Base-by-base conservation (phyloP, 2,888 invertebrate genomes). In the Papilio gigon region DNA sequence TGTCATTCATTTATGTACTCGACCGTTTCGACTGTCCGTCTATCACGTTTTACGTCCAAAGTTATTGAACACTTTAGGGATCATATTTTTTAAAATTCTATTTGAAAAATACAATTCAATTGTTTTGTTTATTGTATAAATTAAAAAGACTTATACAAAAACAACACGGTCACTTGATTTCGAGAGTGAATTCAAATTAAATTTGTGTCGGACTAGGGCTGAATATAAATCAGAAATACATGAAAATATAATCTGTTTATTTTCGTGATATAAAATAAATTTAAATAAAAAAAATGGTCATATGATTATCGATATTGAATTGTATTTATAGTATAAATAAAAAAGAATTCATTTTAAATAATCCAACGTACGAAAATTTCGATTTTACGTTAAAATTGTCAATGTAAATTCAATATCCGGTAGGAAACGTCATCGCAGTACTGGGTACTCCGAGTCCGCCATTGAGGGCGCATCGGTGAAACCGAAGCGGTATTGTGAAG, bases 391-490 rank as follows among this genome's bases (percentile, higher is more conserved):
- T 30, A 30, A 47, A 30, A 47, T 33, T 47, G 47, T 33, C 8
- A 47, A 62, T 33, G 47, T 33, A 47, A 62, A 62, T 62, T 62
- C 33, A 44, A 62, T 62, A 47, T 62, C 47, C 33, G 62, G 47
- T 47, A 47, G 62, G 62, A 62, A 62, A 62, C 20, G 47, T 62
- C 62, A 44, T 47, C 62, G 6, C 30, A 22, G 47, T 62, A 30
- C 44, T 47, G 14, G 47, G 42, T 25, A 27, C n/a, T n/a, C n/a
- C n/a, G n/a, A n/a, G n/a, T n/a, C n/a, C n/a, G n/a, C n/a, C n/a
- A n/a, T n/a, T n/a, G n/a, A n/a, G n/a, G n/a, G 62, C 47, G 47
- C 20, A 17, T 33, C 62, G 47, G 30, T 30, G 53, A 56, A 30
- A 56, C 53, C 47, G 42, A 62, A 62, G 30, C 62, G 22, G 50